Conservation (phyloP, 2,888 invertebrate genomes). For the Sarcophaga carnaria region DNA sequence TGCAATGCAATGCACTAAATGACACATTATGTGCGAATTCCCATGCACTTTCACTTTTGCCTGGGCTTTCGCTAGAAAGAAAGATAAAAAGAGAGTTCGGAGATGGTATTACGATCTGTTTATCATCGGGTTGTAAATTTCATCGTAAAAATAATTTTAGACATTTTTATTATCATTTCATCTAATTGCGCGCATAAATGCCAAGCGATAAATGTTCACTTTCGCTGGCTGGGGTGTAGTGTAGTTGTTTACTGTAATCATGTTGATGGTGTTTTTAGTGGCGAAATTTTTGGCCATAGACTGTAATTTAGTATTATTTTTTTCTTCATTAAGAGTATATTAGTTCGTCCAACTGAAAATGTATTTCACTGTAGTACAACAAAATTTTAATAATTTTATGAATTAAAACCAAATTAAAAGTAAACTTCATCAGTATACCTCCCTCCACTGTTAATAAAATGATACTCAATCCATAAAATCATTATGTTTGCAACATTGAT, state of each 20-base stretch:
- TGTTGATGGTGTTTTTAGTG: not conserved
- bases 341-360: too few relatives aligned
- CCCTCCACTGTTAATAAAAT: not conserved
- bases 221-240: conserved; percentile 14
- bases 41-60: conserved; percentile 49
- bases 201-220: conserved; percentile 30
- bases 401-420: too few relatives aligned
- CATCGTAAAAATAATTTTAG: conserved; percentile 41
- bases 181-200: conserved; percentile 18
- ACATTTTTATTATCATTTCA: conserved; percentile 52
- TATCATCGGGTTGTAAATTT: conserved; percentile 42
- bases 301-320: too few relatives aligned
- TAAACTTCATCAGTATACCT: too few relatives aligned
- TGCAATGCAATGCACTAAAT: not conserved
- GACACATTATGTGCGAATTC: not conserved
- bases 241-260: not conserved
- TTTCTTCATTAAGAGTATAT: too few relatives aligned
- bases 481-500: conserved; percentile 33
- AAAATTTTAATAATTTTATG: not conserved
- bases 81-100: not conserved
- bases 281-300: not conserved
- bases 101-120: conserved; percentile 48
- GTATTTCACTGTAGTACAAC: too few relatives aligned
- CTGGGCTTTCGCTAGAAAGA: not conserved
- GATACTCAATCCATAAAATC: conserved; percentile 10